A percentile compares a stretch with the other conserved stretches of the same genome.
Conservation (phyloP, 2,888 invertebrate genomes). For the Asteroscopus sphinx region DNA sequence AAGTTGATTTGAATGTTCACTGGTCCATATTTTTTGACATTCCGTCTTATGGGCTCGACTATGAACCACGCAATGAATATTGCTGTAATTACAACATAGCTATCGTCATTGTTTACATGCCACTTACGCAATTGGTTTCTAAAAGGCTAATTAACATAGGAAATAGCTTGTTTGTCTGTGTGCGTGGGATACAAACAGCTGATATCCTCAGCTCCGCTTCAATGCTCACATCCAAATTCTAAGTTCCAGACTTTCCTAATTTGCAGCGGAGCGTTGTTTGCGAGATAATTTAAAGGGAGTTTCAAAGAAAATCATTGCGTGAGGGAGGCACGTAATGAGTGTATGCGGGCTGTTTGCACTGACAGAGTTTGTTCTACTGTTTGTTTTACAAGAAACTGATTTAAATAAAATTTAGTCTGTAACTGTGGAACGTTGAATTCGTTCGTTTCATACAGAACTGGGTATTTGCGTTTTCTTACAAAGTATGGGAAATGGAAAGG, state of each 20-base stretch:
- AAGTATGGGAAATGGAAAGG: no score
- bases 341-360: constrained; percentile 57
- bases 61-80: no score
- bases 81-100: no score
- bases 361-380: constrained; percentile 39
- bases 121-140: no score
- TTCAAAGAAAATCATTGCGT: constrained; percentile 57
- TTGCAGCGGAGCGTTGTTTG: constrained; percentile 46
- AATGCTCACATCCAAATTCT: constrained; percentile 38
- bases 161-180: constrained; percentile 12
- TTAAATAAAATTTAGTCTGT: constrained; percentile 47
- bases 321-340: constrained; percentile 49
- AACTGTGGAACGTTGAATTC: constrained; percentile 16
- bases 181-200: constrained; percentile 37
- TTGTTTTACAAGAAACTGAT: constrained; percentile 51
- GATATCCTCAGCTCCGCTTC: constrained; percentile 18
- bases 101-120: no score
- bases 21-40: no score
- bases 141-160: constrained; percentile 1
- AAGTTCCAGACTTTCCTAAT: constrained; percentile 44
- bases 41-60: no score
- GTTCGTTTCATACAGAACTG: no score
- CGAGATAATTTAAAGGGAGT: constrained; percentile 41
- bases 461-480: no score
- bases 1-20: no score